Base-by-base conservation (phyloP, 2,888 invertebrate genomes). In the Boloria selene region DNA sequence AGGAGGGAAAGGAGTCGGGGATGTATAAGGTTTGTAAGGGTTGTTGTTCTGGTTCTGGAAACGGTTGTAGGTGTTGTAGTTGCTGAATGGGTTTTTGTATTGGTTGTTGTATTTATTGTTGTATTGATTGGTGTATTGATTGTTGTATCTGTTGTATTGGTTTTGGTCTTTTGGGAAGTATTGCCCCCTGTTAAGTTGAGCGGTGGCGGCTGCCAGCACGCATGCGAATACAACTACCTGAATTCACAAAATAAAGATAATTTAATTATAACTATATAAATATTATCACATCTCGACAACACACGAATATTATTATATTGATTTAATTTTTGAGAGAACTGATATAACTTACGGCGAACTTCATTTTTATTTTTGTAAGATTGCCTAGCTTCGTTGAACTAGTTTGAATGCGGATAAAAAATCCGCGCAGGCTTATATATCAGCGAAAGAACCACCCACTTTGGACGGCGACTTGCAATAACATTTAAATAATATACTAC, bases 391-490 rank as follows among this genome's bases (percentile, higher is more conserved):
- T 79, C 81, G 84, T 71, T 87, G 86, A 83, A 86, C 89, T 90
- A 90, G 84, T 86, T 89, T 75, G 88, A 89, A 85, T 90, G 90
- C 77, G 76, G 80, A 73, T 80, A 79, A 86, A 89, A 84, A 88
- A 88, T 83, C 80, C 75, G 84, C 83, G 84, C 86, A 75, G 77
- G 85, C 88, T 86, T 90, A 82, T 90, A 89, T 89, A 90, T 86
- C 73, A 71, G 74, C 77, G 79, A 76, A 77, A 78, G 85, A 84
- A 78, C 88, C 89, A 87, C 88, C 88, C 86, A 89, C 88, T 86
- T 81, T 75, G 75, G 76, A 72, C 78, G 75, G 70, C 72, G 77
- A 86, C 82, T 78, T 89, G 86, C 85, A 87, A 87, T 88, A 75
- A 73, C 70, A 89, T 88, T 88, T 85, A 82, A 88, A 88, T 88